Evolutionary conservation across 2,113 vertebrate species (phyloP).

Genomic region (Phaetusa simplex): DNA sequence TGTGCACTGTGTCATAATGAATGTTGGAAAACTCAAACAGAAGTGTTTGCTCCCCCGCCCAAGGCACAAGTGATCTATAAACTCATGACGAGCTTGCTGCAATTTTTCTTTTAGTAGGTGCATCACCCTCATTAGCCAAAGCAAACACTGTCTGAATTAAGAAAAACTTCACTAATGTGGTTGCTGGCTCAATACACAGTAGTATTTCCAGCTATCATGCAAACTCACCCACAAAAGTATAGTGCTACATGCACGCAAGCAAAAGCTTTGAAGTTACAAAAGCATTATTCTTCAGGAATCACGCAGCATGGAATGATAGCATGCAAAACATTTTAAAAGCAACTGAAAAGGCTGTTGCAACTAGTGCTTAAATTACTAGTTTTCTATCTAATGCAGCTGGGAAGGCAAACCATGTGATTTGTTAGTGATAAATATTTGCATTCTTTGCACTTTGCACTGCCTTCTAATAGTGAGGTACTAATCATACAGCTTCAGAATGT

Average conservation of each 20-base stretch:
- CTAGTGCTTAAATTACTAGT: not conserved
- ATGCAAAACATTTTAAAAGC: slow-evolving; percentile 7
- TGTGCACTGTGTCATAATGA: not conserved
- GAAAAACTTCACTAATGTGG: not conserved
- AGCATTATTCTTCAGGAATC: not conserved
- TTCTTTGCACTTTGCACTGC: slow-evolving; percentile 60
- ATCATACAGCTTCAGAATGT: not conserved
- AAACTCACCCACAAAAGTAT: not conserved
- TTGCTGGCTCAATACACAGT: not conserved
- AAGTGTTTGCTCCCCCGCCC: not conserved
- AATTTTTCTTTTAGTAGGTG: not conserved
- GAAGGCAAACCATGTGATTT: not conserved
- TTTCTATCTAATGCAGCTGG: not conserved
- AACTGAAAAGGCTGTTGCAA: not conserved
- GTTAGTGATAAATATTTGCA: slow-evolving; percentile 46
- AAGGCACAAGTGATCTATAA: not conserved
- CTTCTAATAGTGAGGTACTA: not conserved
- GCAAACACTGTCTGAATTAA: not conserved
- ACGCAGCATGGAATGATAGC: not conserved
- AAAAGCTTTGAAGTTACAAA: not conserved
- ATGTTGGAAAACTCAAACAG: not conserved
- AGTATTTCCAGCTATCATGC: slow-evolving; percentile 2
- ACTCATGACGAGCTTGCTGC: not conserved
- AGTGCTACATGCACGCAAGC: slow-evolving; percentile 3
- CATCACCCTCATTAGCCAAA: not conserved